Conservation (phyloP, 2,113 vertebrate species). For the Oryzias celebensis region DNA sequence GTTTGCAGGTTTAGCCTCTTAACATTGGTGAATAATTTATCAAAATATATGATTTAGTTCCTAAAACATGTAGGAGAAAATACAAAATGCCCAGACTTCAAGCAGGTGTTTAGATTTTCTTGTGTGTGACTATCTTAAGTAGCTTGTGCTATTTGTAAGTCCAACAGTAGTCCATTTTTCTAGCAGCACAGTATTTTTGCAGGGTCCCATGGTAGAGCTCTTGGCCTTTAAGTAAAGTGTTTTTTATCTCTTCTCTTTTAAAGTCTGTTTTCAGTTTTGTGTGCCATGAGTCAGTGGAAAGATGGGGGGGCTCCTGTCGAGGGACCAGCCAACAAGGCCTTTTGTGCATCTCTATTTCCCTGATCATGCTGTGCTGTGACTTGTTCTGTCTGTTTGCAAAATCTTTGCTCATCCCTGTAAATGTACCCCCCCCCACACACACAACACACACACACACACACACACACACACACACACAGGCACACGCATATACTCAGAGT, state of each 20-base stretch:
- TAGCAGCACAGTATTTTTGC: constrained; percentile 39
- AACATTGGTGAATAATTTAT: constrained; percentile 44
- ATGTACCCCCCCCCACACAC: constrained; percentile 31
- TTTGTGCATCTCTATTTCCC: constrained; percentile 40
- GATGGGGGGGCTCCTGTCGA: constrained; percentile 38
- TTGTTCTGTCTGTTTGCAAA: constrained; percentile 63
- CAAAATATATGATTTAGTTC: constrained; percentile 6
- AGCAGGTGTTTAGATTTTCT: not conserved
- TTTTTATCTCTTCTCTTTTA: constrained; percentile 60
- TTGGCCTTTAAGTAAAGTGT: constrained; percentile 52
- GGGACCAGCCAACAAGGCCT: constrained; percentile 53
- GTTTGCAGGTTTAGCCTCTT: constrained; percentile 48
- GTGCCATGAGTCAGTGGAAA: constrained; percentile 67
- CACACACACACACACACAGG: constrained; percentile 2
- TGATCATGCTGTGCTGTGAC: constrained; percentile 64
- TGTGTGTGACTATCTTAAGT: not conserved
- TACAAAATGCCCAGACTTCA: constrained; percentile 1
- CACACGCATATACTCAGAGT: not conserved
- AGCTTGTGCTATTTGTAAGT: constrained; percentile 26
- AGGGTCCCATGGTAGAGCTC: constrained; percentile 54
- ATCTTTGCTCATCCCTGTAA: constrained; percentile 49
- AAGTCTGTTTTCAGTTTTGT: constrained; percentile 69
- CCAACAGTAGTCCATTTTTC: constrained; percentile 47
- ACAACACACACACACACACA: not conserved
- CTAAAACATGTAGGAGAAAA: not conserved